These are phyloP conservation scores for Ceratitis capitata DNA, from an alignment of 1,140 invertebrate species.

Conservation along the genomic window DNA sequence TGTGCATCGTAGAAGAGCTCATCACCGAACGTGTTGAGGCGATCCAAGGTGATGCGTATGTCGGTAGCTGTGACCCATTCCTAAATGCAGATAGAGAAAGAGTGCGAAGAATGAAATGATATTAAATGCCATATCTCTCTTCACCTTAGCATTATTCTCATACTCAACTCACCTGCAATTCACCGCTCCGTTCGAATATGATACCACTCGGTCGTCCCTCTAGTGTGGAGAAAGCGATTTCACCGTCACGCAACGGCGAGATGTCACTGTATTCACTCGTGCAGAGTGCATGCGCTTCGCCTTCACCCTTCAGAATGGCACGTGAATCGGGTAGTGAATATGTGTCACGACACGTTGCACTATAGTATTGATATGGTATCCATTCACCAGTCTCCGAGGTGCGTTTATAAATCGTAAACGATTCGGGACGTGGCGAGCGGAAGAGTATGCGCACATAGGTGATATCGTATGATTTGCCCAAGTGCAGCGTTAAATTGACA, in stretches of 20 bases:
- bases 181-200: slow-evolving; percentile 87
- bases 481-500: slow-evolving; percentile 90
- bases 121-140: background rate
- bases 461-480: slow-evolving; percentile 96
- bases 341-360: slow-evolving; percentile 88
- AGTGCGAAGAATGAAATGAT: background rate
- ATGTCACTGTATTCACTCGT: slow-evolving; percentile 98
- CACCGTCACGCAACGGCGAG: slow-evolving; percentile 93
- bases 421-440: slow-evolving; percentile 94
- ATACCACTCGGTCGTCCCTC: slow-evolving; percentile 93
- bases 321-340: slow-evolving; percentile 84
- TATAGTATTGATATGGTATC: slow-evolving; percentile 98
- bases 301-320: slow-evolving; percentile 75
- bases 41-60: slow-evolving; percentile 87
- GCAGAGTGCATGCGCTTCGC: slow-evolving; percentile 90
- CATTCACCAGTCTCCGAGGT: slow-evolving; percentile 81
- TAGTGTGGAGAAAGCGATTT: slow-evolving; percentile 94
- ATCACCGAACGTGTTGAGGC: slow-evolving; percentile 98
- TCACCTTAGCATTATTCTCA: background rate
- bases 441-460: slow-evolving; percentile 95
- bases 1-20: slow-evolving; percentile 94
- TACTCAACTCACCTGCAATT: slow-evolving; percentile 77
- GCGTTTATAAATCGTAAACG: slow-evolving; percentile 95
- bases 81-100: slow-evolving; percentile 51
- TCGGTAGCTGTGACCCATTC: slow-evolving; percentile 98